phyloP scores from a whole-genome alignment of 2,113 vertebrate species.

The Nibea coibor region DNA sequence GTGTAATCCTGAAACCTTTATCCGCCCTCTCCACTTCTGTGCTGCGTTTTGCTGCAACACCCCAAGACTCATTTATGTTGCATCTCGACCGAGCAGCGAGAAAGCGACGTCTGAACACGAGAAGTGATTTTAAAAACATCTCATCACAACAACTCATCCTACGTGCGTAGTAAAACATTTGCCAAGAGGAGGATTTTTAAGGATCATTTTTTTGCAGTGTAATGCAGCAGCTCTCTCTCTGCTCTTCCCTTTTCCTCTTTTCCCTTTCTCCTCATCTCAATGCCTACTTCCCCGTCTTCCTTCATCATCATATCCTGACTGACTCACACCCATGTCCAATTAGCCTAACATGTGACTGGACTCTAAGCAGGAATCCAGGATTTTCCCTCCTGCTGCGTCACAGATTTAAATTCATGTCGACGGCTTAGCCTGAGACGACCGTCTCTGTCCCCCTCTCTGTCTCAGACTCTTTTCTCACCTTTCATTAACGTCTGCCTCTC shows the following conservation, averaged over 20 bases:
- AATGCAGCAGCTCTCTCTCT: conserved; percentile 39
- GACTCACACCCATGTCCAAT: conserved; percentile 65
- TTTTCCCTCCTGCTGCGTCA: conserved; percentile 58
- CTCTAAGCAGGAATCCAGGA: conserved; percentile 52
- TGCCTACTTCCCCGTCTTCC: conserved; percentile 18
- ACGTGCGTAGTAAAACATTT: background rate
- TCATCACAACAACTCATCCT: too few species aligned
- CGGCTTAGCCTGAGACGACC: conserved; percentile 48
- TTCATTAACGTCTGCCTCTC: background rate
- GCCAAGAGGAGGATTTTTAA: background rate
- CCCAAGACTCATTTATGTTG: background rate
- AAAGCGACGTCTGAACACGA: background rate
- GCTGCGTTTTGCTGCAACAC: background rate
- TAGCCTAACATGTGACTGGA: conserved; percentile 62
- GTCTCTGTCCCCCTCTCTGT: conserved; percentile 1
- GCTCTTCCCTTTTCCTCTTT: conserved; percentile 1
- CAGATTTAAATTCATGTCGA: conserved; percentile 33
- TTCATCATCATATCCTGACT: conserved; percentile 35
- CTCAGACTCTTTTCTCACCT: conserved; percentile 16
- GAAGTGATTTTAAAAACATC: background rate
- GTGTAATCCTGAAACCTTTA: background rate
- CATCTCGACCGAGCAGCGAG: background rate
- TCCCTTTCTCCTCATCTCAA: conserved; percentile 8
- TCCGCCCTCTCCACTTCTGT: background rate
- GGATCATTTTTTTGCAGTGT: conserved; percentile 43